Base-by-base conservation (phyloP, 1,140 invertebrate species). In the Dendroctonus ponderosae region DNA sequence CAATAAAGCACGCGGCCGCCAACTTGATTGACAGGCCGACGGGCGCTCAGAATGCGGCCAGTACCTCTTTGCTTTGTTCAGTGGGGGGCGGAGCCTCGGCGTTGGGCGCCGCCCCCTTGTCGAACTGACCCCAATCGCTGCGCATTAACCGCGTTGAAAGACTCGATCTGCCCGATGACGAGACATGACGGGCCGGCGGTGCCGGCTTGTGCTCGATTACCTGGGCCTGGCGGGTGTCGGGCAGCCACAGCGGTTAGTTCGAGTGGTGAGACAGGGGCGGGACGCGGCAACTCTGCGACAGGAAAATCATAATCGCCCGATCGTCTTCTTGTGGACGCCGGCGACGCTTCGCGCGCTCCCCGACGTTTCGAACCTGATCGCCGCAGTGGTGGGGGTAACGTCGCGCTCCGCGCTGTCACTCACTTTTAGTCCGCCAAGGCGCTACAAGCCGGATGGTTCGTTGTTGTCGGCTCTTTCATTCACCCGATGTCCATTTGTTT, bases 101-200 rank as follows among this genome's bases (percentile, higher is more conserved):
- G 9, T 2, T 37, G 48, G 54, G 68, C 66, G 46, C 72, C 73
- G 54, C 79, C 78, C 77, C 75, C 76, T 72, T 79, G 78, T 79
- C 79, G 78, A 76, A 77, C 59, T 76, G 77, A 78, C 77, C 75
- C 70, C 72, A 74, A 76, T 72, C 71, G 73, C 73, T 77, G 76
- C 75, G 74, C 76, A 71, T 68, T 71, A 67, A 69, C 67, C 69
- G 62, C 66, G 67, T 62, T 69, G 56, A 65, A 74, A 78, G 75
- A 78, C 75, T 72, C 74, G 70, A 73, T 75, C 72, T 62, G 62
- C 66, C 70, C 62, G 66, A 74, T 80, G 78, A 79, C 76, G 78
- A 78, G 76, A 75, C 74, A 74, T 79, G 77, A 80, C 79, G 78
- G 72, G 64, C 48, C 70, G 67, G 65, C 46, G 67, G 59, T 63